These are phyloP conservation scores for Tetanocera ferruginea DNA, from an alignment of 2,888 invertebrate species.

Conservation along the genomic window DNA sequence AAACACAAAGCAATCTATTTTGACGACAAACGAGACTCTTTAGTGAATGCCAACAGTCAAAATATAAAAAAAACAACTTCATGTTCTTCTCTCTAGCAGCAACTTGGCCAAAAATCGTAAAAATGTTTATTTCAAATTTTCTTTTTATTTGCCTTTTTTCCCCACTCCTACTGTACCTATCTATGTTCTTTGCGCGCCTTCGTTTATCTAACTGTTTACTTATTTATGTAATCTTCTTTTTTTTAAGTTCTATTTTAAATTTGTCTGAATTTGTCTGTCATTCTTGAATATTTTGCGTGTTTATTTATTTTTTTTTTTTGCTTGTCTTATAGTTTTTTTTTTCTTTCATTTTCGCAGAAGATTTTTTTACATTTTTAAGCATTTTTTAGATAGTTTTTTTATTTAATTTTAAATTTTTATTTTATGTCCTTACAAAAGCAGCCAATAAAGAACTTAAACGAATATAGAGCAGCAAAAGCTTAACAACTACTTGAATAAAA, in stretches of 20 bases:
- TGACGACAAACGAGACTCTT: slow-evolving; percentile 13
- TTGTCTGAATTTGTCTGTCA: too few species aligned
- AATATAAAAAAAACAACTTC: neutral
- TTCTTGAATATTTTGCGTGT: too few species aligned
- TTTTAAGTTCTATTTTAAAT: too few species aligned
- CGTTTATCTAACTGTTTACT: too few species aligned
- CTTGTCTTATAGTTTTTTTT: neutral
- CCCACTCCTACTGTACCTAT: neutral
- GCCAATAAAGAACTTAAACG: too few species aligned
- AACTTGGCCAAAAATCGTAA: neutral
- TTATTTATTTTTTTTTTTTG: neutral
- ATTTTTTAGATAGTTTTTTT: too few species aligned
- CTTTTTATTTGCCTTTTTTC: neutral
- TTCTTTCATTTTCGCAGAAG: neutral
- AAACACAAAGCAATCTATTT: slow-evolving; percentile 6
- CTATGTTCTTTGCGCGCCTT: neutral
- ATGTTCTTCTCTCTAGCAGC: neutral
- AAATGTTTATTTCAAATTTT: neutral
- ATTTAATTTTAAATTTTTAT: too few species aligned
- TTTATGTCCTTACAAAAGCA: too few species aligned
- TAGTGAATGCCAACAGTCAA: slow-evolving; percentile 2
- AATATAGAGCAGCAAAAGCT: too few species aligned
- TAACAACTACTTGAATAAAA: too few species aligned
- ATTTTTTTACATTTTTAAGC: too few species aligned
- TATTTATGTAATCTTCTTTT: too few species aligned